Percentiles rank a stretch among this genome's conserved stretches.
phyloP scores from a whole-genome alignment of 2,113 vertebrate genomes.

The Charina bottae region DNA sequence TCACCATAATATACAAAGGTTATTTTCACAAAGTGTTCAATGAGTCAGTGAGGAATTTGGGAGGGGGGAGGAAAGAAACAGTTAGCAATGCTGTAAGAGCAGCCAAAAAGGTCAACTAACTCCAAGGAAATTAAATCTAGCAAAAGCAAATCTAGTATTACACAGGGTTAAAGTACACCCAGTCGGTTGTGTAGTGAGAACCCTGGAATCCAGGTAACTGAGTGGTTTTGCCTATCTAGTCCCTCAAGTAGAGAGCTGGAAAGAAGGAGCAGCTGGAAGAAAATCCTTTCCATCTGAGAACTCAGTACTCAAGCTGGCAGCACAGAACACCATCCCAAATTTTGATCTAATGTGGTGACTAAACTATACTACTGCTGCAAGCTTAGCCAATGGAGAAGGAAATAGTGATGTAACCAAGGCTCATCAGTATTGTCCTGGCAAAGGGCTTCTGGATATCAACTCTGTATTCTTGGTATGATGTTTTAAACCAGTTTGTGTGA shows the following conservation, averaged over 20 bases:
- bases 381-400: not conserved
- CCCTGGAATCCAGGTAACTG: not conserved
- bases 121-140: not conserved
- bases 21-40: not conserved
- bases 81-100: not conserved
- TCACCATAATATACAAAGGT: not conserved
- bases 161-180: not conserved
- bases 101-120: not conserved
- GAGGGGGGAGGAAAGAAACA: not conserved
- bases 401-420: not conserved
- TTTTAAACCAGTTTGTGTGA: not conserved
- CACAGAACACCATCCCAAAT: not conserved
- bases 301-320: not conserved
- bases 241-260: not conserved
- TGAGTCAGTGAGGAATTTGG: not conserved
- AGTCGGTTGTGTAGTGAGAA: not conserved
- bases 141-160: not conserved
- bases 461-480: not conserved
- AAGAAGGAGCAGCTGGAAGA: not conserved
- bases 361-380: not conserved
- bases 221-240: not conserved
- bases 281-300: not conserved
- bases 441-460: not conserved
- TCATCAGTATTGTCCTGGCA: not conserved
- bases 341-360: not conserved